Evolutionary conservation across 2,888 invertebrate species (phyloP), one percentile per base, ranked within the genome.

Genomic region (Alentia gelatinosa): DNA sequence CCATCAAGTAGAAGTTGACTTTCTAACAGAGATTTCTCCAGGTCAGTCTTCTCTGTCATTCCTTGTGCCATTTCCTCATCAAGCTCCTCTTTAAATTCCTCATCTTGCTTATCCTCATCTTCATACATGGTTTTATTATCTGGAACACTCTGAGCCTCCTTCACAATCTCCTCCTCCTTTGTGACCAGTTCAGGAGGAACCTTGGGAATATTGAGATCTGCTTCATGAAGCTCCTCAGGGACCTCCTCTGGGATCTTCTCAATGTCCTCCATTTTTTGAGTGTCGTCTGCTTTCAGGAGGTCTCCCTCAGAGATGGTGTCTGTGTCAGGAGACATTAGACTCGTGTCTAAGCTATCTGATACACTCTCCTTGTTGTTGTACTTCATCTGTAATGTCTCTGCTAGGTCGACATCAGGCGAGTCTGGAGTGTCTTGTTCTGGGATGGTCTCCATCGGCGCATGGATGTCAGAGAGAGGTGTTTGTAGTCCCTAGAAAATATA

Each of bases 341-440:
- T 39, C 3, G 39, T 30, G 83, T 12, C 23, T 83, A 30, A 4
- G 40, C 40, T 5, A 75, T 75, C 75, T 75, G 30, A 75, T 19
- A 37, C 75, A 19, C 37, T 19, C 50, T 50, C 50, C 12, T n/a
- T 56, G 56, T 56, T 19, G 56, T 56, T 9, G 56, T 56, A 30
- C 12, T 68, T 79, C 35, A 35, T 37, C 35, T 79, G 79, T 79
- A 79, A 39, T 19, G 12, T 39, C 0, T 15, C 26, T 19, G 79
- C 79, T 33, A 86, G 9, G 26, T 86, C 86, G 9, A 86, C 47
- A 33, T 86, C 86, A 5, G 86, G 86, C 4, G 86, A 86, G 33
- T 86, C 86, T 19, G 86, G 86, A 1, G 86, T 86, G 50, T 86
- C 86, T 33, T 86, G 86, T 50, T 86, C 86, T 19, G 47, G 86